Evolutionary conservation across 2,113 vertebrate species (phyloP), one percentile per base, ranked within the genome.

Genomic region (Nothocercus julius): DNA sequence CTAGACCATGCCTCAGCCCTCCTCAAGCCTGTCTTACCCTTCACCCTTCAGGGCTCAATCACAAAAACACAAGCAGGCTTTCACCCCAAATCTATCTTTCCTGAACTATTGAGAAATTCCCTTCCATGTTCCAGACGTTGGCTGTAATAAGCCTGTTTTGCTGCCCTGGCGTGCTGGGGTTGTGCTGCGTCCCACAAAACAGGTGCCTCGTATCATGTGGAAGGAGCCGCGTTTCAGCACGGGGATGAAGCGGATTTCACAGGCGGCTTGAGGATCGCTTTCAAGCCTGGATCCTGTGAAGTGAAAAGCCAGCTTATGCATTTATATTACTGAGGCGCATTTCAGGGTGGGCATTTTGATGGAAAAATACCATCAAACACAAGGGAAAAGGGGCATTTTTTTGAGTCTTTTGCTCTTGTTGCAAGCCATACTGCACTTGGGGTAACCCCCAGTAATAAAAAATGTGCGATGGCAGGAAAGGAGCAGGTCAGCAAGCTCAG

Each of bases 181-280:
- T 28, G 38, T 42, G 38, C 17, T 19, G 16, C 19, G 25, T 42
- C 38, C 58, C 8, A 22, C 61, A 44, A 22, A 85, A 84, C 94
- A 95, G 94, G 89, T 94, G 95, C 77, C 94, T 75, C 67, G 13
- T 58, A 19, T 95, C 94, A 89, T 93, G 91, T 92, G 93, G 86
- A 93, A 96, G 93, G 88, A 81, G 68, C 88, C 59, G 69, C 9
- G 0, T 90, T 95, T 96, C 91, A 95, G 62, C 92, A 45, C 0
- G 0, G 28, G 80, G 90, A 93, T 96, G 83, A 94, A 96, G 81
- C 38, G 86, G 83, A 93, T 95, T 95, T 92, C 81, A 86, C 1
- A 18, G 86, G 5, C 49, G 17, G 80, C 77, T 83, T 67, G 66
- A 45, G 83, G 78, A 51, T 82, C 61, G 45, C 92, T 93, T 96